These are phyloP conservation scores for Solea senegalensis DNA, from an alignment of 2,113 vertebrate species.

Conservation along the genomic window DNA sequence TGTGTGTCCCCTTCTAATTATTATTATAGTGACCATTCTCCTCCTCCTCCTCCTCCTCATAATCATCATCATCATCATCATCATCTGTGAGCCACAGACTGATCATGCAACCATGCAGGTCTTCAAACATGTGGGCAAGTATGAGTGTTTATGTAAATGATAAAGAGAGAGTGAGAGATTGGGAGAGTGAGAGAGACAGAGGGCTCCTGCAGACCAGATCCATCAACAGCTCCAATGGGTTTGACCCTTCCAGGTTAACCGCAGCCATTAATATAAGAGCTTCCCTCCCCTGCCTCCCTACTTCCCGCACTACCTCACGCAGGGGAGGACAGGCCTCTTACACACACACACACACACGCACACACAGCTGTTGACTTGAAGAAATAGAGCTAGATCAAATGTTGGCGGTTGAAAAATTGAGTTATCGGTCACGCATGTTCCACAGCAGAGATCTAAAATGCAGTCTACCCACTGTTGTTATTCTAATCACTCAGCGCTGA, in stretches of 20 bases:
- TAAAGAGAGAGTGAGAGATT: constrained; percentile 50
- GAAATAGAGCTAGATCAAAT: constrained; percentile 65
- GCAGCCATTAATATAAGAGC: constrained; percentile 93
- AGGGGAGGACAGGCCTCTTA: constrained; percentile 61
- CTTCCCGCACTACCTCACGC: constrained; percentile 53
- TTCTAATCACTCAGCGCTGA: constrained; percentile 63
- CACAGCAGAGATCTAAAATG: constrained; percentile 43
- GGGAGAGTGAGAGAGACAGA: constrained; percentile 8
- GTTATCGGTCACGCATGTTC: constrained; percentile 52
- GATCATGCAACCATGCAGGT: constrained; percentile 8
- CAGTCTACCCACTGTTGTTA: constrained; percentile 58
- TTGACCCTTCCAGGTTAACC: constrained; percentile 96
- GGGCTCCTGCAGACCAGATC: constrained; percentile 90
- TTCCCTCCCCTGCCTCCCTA: constrained; percentile 72
- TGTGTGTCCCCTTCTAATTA: not conserved
- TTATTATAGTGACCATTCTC: not conserved
- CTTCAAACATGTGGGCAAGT: constrained; percentile 7
- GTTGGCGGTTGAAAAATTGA: constrained; percentile 46
- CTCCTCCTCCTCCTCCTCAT: no score
- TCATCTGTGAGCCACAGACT: constrained; percentile 1
- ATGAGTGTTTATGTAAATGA: constrained; percentile 1
- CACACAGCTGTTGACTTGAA: constrained; percentile 38
- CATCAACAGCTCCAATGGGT: constrained; percentile 95
- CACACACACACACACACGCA: constrained; percentile 24
- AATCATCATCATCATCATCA: not conserved